phyloP scores from a whole-genome alignment of 1,140 invertebrate species.

The Drosophila navojoa region DNA sequence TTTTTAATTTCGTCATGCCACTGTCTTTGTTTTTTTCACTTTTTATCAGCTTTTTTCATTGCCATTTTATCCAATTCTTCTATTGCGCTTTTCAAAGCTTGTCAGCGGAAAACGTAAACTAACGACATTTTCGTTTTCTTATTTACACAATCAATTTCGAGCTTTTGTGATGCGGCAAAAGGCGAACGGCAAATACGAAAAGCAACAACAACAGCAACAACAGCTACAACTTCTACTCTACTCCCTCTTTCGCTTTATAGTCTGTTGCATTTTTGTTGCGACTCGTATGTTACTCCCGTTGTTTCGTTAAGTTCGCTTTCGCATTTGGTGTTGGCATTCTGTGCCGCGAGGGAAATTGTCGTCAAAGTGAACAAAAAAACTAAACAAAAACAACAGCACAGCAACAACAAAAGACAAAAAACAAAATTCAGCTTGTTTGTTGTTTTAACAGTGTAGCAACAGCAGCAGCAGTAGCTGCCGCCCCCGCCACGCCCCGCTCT shows the following conservation, averaged over 20 bases:
- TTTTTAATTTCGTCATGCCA: slow-evolving; percentile 67
- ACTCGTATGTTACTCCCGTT: slow-evolving; percentile 31
- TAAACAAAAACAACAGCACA: slow-evolving; percentile 37
- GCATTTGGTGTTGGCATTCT: slow-evolving; percentile 49
- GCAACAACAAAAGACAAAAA: no score
- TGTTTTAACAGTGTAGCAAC: slow-evolving; percentile 58
- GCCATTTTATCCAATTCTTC: slow-evolving; percentile 8
- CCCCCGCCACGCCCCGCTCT: background rate
- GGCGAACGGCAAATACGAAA: slow-evolving; percentile 52
- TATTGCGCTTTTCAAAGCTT: slow-evolving; percentile 57
- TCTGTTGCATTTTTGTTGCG: background rate
- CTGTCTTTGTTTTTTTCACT: slow-evolving; percentile 46
- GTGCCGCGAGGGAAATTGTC: slow-evolving; percentile 78
- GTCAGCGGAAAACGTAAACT: slow-evolving; percentile 81
- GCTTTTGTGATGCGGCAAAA: slow-evolving; percentile 69
- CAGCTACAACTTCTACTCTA: background rate
- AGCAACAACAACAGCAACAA: slow-evolving; percentile 15
- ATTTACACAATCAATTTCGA: slow-evolving; percentile 80
- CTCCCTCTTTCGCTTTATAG: slow-evolving; percentile 11
- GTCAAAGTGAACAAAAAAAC: slow-evolving; percentile 64
- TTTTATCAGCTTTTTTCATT: slow-evolving; percentile 4
- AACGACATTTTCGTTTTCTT: slow-evolving; percentile 80
- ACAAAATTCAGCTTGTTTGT: slow-evolving; percentile 68
- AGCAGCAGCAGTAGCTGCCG: background rate
- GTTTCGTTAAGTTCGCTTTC: slow-evolving; percentile 52